Conservation (phyloP, 1,140 invertebrate genomes). For the Rhyzopertha dominica region DNA sequence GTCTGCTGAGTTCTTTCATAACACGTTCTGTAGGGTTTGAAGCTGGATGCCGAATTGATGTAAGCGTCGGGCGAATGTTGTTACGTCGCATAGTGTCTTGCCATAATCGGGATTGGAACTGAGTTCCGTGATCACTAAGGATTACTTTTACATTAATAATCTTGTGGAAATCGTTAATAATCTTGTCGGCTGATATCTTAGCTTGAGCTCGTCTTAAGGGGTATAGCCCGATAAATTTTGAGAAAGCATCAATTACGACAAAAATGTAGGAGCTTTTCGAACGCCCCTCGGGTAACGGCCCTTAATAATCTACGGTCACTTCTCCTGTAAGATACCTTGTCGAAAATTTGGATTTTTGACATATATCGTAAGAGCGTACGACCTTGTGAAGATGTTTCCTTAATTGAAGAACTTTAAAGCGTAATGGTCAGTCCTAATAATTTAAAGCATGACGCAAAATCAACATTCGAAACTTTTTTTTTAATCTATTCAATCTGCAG, state of each 20-base stretch:
- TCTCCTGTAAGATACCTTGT: too few species aligned
- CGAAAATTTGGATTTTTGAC: too few species aligned
- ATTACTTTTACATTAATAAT: slow-evolving; percentile 19
- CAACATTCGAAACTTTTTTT: too few species aligned
- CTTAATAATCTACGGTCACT: slow-evolving; percentile 37
- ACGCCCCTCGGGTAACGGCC: slow-evolving; percentile 28
- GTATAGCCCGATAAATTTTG: slow-evolving; percentile 39
- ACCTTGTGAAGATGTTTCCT: too few species aligned
- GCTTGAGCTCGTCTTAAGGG: slow-evolving; percentile 31
- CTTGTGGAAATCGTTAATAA: slow-evolving; percentile 22
- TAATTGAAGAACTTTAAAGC: too few species aligned
- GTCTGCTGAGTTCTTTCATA: slow-evolving; percentile 31
- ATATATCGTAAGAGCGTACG: too few species aligned
- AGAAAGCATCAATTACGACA: slow-evolving; percentile 36
- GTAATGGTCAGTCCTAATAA: too few species aligned
- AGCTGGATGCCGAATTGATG: slow-evolving; percentile 34
- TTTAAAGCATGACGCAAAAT: too few species aligned
- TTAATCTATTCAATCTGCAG: too few species aligned
- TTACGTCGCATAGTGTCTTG: slow-evolving; percentile 15
- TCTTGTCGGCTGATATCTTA: slow-evolving; percentile 13
- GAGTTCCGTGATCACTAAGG: slow-evolving; percentile 23
- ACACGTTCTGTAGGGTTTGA: slow-evolving; percentile 34
- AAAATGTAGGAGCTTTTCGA: slow-evolving; percentile 30
- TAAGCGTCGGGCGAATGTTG: slow-evolving; percentile 23
- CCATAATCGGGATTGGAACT: slow-evolving; percentile 24